Evolutionary conservation across 2,888 invertebrate genomes (phyloP), one percentile per base, ranked within the genome.

Genomic region (Drosophila pullipes): DNA sequence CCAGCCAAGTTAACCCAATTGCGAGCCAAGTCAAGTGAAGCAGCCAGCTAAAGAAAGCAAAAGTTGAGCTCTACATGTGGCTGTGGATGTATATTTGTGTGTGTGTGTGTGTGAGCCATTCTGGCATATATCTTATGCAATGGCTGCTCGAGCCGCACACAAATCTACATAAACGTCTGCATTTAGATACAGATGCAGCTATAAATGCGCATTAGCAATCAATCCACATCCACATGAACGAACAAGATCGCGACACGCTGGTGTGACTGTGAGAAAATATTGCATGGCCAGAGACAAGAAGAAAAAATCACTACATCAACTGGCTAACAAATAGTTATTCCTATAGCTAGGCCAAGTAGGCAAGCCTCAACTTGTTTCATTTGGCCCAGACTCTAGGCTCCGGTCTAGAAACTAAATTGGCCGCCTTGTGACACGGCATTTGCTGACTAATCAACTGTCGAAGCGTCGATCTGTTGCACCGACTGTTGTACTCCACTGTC

Each of bases 151-250:
- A 37, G 39, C 47, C 31, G 5, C 22, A 55, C 57, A 60, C 63
- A 62, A 73, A 77, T 79, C 69, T 81, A 61, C 67, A 79, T 81
- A 77, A 77, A 41, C 54, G 60, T 61, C 58, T 53, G 80, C 65
- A 66, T 67, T 81, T 81, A 73, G 78, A 77, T 77, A 54, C 69
- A 77, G 77, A 73, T 59, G 59, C 60, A 62, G 67, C 59, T 59
- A 28, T 73, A 76, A 85, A 85, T 87, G 81, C 74, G 77, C 85
- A 85, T 84, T 82, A 81, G 83, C 90, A 85, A 85, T 87, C 85
- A 85, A 87, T 89, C 81, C 82, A 82, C 81, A 67, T 68, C 78
- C 82, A 31, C 62, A 59, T 59, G 60, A 58, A 54, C 74, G 60
- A 69, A 68, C 62, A 57, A 57, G 55, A 72, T 71, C 62, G 39